Conservation (phyloP, 2,888 invertebrate species). For the Cantharis rustica region DNA sequence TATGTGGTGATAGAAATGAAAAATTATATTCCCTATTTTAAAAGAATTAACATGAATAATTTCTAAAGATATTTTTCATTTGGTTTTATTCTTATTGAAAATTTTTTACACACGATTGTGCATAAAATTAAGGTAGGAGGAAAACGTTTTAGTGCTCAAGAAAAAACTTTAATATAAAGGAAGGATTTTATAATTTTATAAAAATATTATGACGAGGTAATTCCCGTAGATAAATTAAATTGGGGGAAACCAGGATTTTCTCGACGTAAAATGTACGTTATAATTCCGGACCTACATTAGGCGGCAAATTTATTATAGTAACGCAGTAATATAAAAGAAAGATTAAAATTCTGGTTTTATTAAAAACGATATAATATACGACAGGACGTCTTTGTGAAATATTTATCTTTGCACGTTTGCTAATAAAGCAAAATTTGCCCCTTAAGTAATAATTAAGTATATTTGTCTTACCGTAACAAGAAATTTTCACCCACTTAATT, state of each 20-base stretch:
- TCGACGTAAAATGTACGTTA: slow-evolving; percentile 25
- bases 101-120: neutral
- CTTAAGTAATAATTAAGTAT: slow-evolving; percentile 14
- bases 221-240: slow-evolving; percentile 29
- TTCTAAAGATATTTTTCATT: neutral
- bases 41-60: neutral
- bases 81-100: neutral
- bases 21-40: neutral
- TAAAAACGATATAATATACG: slow-evolving; percentile 23
- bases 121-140: neutral
- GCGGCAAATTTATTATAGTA: slow-evolving; percentile 25
- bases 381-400: slow-evolving; percentile 17
- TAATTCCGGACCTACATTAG: slow-evolving; percentile 28
- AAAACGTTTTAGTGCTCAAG: neutral
- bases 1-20: neutral
- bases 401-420: slow-evolving; percentile 16
- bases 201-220: slow-evolving; percentile 31
- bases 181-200: slow-evolving; percentile 20
- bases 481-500: neutral
- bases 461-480: slow-evolving; percentile 9
- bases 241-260: slow-evolving; percentile 23
- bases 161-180: slow-evolving; percentile 5
- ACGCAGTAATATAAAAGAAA: slow-evolving; percentile 25
- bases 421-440: slow-evolving; percentile 21
- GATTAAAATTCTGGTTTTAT: slow-evolving; percentile 29